phyloP scores from a whole-genome alignment of 2,888 invertebrate genomes.

The Sinotaia quadrata region DNA sequence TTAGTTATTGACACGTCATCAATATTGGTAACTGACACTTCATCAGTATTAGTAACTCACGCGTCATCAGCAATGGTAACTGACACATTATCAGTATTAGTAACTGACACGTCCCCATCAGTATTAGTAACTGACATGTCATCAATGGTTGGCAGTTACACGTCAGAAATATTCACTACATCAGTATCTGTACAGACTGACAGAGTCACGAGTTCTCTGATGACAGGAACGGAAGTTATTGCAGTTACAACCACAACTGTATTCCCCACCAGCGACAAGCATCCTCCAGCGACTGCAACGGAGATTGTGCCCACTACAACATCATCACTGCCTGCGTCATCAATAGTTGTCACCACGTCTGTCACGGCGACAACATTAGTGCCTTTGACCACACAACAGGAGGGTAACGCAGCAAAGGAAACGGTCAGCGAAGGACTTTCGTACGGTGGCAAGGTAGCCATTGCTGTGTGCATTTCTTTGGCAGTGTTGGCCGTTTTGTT shows the following conservation, averaged over 20 bases:
- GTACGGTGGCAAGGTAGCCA: slow-evolving; percentile 13
- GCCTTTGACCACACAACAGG: background rate
- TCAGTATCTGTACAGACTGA: background rate
- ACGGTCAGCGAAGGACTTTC: background rate
- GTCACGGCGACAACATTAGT: background rate
- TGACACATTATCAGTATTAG: background rate
- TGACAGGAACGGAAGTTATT: background rate
- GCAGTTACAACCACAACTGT: background rate
- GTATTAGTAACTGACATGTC: background rate
- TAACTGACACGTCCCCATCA: background rate
- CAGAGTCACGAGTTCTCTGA: too few relatives aligned
- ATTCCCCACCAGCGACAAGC: background rate
- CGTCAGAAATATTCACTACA: background rate
- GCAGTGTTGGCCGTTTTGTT: slow-evolving; percentile 8
- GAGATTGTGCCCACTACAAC: background rate
- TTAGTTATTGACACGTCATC: background rate
- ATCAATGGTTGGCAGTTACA: background rate
- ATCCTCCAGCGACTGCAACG: background rate
- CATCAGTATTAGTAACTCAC: background rate
- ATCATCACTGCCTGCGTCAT: background rate
- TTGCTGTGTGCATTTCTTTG: slow-evolving; percentile 18
- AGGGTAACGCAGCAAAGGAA: background rate
- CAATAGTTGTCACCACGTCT: background rate
- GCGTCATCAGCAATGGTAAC: background rate
- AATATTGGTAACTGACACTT: background rate